Base-by-base conservation (phyloP, 2,888 invertebrate species). In the Thymelicus sylvestris region DNA sequence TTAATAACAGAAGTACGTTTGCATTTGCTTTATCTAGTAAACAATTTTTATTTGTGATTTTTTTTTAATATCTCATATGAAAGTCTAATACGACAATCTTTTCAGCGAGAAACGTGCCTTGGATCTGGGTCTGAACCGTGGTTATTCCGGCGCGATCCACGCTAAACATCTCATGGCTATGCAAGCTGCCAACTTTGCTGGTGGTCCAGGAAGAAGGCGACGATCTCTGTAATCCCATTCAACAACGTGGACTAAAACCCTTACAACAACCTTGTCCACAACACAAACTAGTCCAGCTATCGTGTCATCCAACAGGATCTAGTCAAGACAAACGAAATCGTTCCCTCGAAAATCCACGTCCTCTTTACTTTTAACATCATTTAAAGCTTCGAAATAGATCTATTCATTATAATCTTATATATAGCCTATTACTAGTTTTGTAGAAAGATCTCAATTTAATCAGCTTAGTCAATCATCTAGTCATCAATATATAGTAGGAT, bases 141-240 rank as follows among this genome's bases (percentile, higher is more conserved):
- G 98, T 38, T 98, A 96, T 91, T 98, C 98, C 59, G 98, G 98
- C 0, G 96, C 97, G 41, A 97, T 98, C 81, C 97, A 98, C 74
- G 98, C 98, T 81, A 98, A 98, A 90, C 98, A 98, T 86, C 95
- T 98, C 82, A 97, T 98, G 96, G 98, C 98, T 5, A 89, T 98
- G 66, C 97, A 97, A 57, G 97, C 97, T 0, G 98, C 98, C 78
- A 97, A 97, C 91, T 97, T 96, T 92, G 97, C 98, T 31, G 97
- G 97, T 2, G 98, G 98, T 10, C 98, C 98, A 0, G 98, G 98
- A 79, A 95, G 98, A 90, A 97, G 97, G 96, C 96, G 98, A 84
- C 96, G 98, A 70, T 59, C 70, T 10, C 70, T 70, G 41, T 70
- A 70, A 70, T 64, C 48, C 6, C 24, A 8, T 44, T 7, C 19